A percentile compares a stretch with the other conserved stretches of the same genome.
phyloP scores from a whole-genome alignment of 2,888 invertebrate genomes.

The Gerosis bhagava region DNA sequence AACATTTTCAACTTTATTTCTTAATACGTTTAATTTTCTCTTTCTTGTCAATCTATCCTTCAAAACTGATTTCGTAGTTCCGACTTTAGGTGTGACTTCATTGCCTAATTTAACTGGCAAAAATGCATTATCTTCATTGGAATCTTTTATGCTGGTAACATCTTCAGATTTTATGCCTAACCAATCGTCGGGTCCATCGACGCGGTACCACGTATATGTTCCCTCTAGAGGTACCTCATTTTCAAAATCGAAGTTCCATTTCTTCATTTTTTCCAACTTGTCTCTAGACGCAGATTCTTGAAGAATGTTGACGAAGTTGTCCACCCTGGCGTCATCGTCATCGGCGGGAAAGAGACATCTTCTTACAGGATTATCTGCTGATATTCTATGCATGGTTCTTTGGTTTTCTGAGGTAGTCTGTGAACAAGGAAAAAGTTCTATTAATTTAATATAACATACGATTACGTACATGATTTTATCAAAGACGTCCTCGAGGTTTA shows the following conservation, averaged over 20 bases:
- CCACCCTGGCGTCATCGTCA: constrained; percentile 49
- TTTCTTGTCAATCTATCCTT: constrained; percentile 36
- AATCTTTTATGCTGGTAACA: too few species aligned
- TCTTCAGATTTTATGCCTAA: constrained; percentile 38
- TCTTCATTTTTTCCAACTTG: constrained; percentile 49
- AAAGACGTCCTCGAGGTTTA: too few species aligned
- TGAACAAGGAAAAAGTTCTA: constrained; percentile 32
- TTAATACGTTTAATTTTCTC: constrained; percentile 26
- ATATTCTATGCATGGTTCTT: constrained; percentile 49
- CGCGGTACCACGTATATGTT: constrained; percentile 67
- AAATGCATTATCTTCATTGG: constrained; percentile 30
- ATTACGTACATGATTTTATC: not conserved
- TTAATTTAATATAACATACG: constrained; percentile 1
- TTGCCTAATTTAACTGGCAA: constrained; percentile 42
- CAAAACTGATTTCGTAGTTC: constrained; percentile 29
- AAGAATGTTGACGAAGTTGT: constrained; percentile 52
- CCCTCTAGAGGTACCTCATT: constrained; percentile 70
- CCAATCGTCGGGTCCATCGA: constrained; percentile 42
- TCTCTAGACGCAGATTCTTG: constrained; percentile 48
- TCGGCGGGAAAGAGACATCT: constrained; percentile 62
- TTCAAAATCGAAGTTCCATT: constrained; percentile 82
- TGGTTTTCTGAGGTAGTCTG: constrained; percentile 54
- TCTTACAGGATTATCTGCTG: constrained; percentile 51
- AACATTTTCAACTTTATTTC: constrained; percentile 32
- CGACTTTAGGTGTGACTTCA: constrained; percentile 50